Percentiles rank a stretch among this genome's conserved stretches.
These are phyloP conservation scores for Poeciliopsis presidionis DNA, from an alignment of 2,797 vertebrate genomes.

Conservation along the genomic window DNA sequence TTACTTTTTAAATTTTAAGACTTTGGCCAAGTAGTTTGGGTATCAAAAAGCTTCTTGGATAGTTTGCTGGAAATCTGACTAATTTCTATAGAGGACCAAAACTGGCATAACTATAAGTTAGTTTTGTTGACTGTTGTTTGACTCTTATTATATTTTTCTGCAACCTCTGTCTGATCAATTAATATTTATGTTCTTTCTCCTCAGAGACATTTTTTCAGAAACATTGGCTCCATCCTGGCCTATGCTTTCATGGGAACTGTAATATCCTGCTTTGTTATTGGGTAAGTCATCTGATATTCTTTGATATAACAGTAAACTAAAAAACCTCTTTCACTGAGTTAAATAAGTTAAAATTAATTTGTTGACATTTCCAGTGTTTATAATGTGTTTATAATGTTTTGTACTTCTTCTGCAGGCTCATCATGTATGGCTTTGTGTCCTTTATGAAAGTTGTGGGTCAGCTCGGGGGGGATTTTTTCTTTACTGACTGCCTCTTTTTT, in stretches of 20 bases:
- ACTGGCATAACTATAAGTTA: neutral
- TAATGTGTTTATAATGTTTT: slow-evolving; percentile 1
- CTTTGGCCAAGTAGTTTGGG: neutral
- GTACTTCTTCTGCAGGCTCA: slow-evolving; percentile 76
- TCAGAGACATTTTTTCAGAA: slow-evolving; percentile 98
- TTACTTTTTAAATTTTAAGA: neutral
- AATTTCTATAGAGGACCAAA: neutral
- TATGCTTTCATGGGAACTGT: slow-evolving; percentile 96
- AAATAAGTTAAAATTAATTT: neutral
- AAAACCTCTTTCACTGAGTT: neutral
- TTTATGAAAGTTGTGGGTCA: slow-evolving; percentile 94
- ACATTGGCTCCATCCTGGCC: slow-evolving; percentile 93
- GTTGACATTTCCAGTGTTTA: slow-evolving; percentile 1
- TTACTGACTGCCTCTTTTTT: slow-evolving; percentile 96
- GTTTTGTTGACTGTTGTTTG: neutral
- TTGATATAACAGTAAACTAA: neutral
- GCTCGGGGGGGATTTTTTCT: slow-evolving; percentile 92
- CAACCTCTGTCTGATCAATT: neutral
- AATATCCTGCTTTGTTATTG: slow-evolving; percentile 93
- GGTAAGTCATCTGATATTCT: slow-evolving; percentile 78
- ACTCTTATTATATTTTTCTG: neutral
- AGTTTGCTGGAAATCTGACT: neutral
- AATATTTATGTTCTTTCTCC: slow-evolving; percentile 26
- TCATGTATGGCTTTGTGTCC: slow-evolving; percentile 91
- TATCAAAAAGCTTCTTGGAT: neutral